Evolutionary conservation across 2,888 invertebrate species (phyloP), one percentile per base, ranked within the genome.

Genomic region (Kuschelorhynchus macadamiae): DNA sequence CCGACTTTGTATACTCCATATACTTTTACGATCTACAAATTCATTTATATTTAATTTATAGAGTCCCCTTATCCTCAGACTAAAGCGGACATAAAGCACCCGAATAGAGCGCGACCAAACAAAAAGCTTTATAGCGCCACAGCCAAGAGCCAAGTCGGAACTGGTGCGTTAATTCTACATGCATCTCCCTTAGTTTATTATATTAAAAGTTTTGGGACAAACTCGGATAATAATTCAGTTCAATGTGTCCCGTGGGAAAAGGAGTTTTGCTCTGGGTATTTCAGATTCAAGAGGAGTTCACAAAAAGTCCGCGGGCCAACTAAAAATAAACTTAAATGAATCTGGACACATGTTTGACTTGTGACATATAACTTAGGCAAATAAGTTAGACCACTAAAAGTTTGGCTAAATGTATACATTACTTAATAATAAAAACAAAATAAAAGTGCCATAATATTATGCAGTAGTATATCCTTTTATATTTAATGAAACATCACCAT

Each of bases 121-220:
- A 60, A 60, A 60, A 60, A 50, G 20, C 18, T 41, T 20, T 7
- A 3, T 42, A 50, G 49, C 32, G 50, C 60, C n/a, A 16, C 18
- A 32, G 11, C 36, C 36, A 20, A 50, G 50, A 17, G 50, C 60
- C 59, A 49, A 49, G 12, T 21, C 16, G 39, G 39, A 39, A 16
- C 21, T 41, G 56, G 63, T 56, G 42, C 39, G 49, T 64, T 64
- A 56, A 64, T 56, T 56, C 16, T 41, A 39, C 63, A 56, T 64
- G 50, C 53, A 64, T 64, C 46, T 64, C 39, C 49, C 25, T 30
- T 41, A 64, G 39, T 55, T 64, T 64, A 64, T 64, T 47, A 56
- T 64, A 56, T 56, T 56, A 64, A 56, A 64, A 64, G 63, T 64
- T 56, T 64, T 63, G 20, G 21, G 14, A 33, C 20, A 61, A 62